Evolutionary conservation across 2,797 vertebrate species (phyloP), one percentile per base, ranked within the genome.

Genomic region (Sebastes cheni): DNA sequence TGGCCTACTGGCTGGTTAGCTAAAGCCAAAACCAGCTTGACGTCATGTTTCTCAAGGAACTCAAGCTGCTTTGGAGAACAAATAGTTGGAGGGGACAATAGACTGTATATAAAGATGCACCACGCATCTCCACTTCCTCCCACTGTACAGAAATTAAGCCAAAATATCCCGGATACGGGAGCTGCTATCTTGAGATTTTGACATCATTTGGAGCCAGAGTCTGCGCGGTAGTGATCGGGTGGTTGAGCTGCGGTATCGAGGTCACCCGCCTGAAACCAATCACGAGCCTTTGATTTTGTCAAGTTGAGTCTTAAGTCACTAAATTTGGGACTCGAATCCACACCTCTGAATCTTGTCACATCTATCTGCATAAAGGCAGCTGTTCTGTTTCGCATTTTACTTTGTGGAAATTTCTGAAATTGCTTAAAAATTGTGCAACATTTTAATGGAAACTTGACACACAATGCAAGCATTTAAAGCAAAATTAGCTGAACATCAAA

Each of bases 111-210:
- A 2, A 36, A 36, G 34, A 12, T 36, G 34, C 10, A 36, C 10
- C 0, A 36, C 4, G 34, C 10, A 1, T 36, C 34, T 36, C 34
- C 34, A 12, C 34, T 36, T 36, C 34, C 34, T 36, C 34, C 34
- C 1, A 36, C 34, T 36, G 10, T 36, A 36, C 34, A 36, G 34
- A 36, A 36, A 36, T 36, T 0, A 36, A 36, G 34, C 4, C 34
- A 36, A 2, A 3, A 36, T 36, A 36, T 36, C 34, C 34, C 0
- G 1, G 34, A 36, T 36, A 36, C 2, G 0, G 32, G 32, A 34
- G 32, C 1, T 34, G 32, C 0, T 0, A 34, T 1, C 32, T 34
- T 34, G 32, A 34, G 32, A 34, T 11, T 34, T 0, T 11, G 32
- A 10, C 32, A 34, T 34, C 0, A 34, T 34, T 32, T 34, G 34